Conservation (phyloP, 2,888 invertebrate genomes). For the Drosophila cognata region DNA sequence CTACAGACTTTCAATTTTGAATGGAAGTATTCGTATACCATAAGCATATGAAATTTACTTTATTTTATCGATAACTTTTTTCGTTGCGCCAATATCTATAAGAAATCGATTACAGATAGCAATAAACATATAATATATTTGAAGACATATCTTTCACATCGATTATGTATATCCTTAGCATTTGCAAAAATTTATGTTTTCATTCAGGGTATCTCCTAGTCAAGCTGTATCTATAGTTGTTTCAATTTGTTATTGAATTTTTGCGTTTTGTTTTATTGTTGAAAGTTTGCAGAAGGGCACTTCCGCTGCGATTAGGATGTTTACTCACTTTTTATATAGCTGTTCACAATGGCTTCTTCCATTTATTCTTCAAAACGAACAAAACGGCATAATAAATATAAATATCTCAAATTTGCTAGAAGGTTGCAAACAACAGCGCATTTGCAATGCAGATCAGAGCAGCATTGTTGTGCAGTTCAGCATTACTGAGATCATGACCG, state of each 20-base stretch:
- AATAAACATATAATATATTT: background rate
- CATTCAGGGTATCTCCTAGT: background rate
- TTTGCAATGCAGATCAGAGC: conserved; percentile 22
- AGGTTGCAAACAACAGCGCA: background rate
- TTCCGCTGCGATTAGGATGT: background rate
- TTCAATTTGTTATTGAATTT: background rate
- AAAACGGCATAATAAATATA: background rate
- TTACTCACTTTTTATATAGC: background rate
- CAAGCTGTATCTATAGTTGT: background rate
- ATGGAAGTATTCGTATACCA: too few species aligned
- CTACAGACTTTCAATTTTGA: background rate
- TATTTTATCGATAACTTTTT: fast-evolving
- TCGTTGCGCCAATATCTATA: too few species aligned
- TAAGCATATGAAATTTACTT: background rate
- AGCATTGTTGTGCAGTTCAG: background rate
- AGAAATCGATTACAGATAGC: background rate
- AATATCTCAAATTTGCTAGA: background rate
- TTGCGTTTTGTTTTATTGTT: background rate
- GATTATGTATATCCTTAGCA: background rate
- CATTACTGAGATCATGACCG: conserved; percentile 7
- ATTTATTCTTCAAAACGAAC: background rate
- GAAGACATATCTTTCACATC: background rate
- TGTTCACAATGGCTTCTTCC: background rate
- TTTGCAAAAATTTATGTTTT: background rate
- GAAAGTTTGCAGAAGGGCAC: background rate